Base-by-base conservation (phyloP, 2,888 invertebrate species). In the Homarus gammarus region DNA sequence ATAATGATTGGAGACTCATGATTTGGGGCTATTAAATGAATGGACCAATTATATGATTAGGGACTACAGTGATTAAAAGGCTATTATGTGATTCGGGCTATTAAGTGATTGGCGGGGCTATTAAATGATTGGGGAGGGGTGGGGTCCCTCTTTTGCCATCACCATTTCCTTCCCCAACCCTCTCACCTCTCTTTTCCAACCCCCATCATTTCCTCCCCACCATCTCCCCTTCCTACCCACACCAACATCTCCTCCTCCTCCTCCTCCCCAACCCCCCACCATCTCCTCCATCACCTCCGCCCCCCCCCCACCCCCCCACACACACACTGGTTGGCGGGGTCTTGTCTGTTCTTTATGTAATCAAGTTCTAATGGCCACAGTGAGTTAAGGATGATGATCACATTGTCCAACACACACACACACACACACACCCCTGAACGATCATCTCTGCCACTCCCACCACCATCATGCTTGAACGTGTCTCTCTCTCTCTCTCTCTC, bases 281-380 rank as follows among this genome's bases (percentile, higher is more conserved):
- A 44, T 31, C 36, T n/a, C 36, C 33, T 33, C n/a, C 56, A 31
- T 27, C 77, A 31, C 56, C 56, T 12, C 31, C 18, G 33, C 31
- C 31, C 12, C n/a, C 33, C 79, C 61, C 61, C 64, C 61, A 18
- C 15, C 51, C 22, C 31, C 51, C 64, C 33, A 61, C 49, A n/a
- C 27, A 40, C 15, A 12, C 40, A 27, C 73, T 38, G 72, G 40
- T 36, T 72, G 15, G 40, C 8, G n/a, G 72, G 72, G 49, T 83
- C 83, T 38, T 61, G 72, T 84, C 73, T 73, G 38, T 84, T 73
- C 84, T 75, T 83, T 73, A 73, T 84, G 72, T 31, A 79, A 72
- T 81, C 81, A 87, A 87, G 77, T 81, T 61, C 79, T 81, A 87
- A 79, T 81, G 72, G 72, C 70, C 72, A 38, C 33, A 70, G 51